These are phyloP conservation scores for Ypsolopha scabrella DNA, from an alignment of 2,888 invertebrate species.

Conservation along the genomic window DNA sequence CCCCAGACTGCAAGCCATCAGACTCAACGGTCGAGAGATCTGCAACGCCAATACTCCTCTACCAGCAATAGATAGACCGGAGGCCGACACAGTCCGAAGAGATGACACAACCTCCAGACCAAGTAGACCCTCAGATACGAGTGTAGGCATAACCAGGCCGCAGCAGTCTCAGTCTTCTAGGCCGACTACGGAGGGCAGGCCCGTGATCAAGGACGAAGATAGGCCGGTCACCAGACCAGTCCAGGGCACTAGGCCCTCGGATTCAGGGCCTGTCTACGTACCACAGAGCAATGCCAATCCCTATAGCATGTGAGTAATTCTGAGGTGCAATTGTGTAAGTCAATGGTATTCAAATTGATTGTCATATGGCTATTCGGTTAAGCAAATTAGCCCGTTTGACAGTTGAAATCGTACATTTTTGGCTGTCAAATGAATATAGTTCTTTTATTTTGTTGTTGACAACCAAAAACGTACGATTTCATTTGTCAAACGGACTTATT, in stretches of 20 bases:
- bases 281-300: constrained; percentile 29
- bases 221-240: constrained; percentile 32
- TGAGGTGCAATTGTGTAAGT: no score
- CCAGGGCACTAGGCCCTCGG: constrained; percentile 23
- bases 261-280: constrained; percentile 40
- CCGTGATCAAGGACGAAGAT: constrained; percentile 30
- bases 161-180: constrained; percentile 5
- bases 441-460: no score
- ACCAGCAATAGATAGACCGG: constrained; percentile 28
- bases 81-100: constrained; percentile 5
- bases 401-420: no score
- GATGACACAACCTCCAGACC: constrained; percentile 7
- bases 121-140: constrained; percentile 4
- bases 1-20: constrained; percentile 60
- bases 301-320: constrained; percentile 43
- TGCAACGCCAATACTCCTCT: constrained; percentile 56
- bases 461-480: no score
- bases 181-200: constrained; percentile 6
- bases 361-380: no score
- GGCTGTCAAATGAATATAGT: no score
- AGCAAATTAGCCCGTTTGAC: no score
- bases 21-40: constrained; percentile 71
- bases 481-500: no score
- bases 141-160: constrained; percentile 3
- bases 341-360: no score